Base-by-base conservation (phyloP, 2,113 vertebrate genomes). In the Delphinus delphis region DNA sequence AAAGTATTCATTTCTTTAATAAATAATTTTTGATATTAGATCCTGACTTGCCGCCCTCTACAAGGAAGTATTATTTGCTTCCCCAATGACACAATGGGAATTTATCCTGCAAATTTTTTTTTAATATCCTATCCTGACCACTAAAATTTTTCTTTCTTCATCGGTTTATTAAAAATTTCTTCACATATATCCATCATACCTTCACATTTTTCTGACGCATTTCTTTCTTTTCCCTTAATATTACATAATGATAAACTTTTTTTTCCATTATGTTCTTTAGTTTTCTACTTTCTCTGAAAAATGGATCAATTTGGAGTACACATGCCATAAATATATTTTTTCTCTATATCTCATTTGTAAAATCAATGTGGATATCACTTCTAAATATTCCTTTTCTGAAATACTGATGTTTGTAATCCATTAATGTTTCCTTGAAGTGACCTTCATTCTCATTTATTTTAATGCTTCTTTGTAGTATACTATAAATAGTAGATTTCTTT, bases 61-160 rank as follows among this genome's bases (percentile, higher is more conserved):
- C 11, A 5, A 82, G 60, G 33, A 93, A 76, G 55, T 91, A 47
- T 93, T 93, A 95, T 70, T 91, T 96, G 21, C 26, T 90, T 88
- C 21, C 6, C 5, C 21, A 88, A 76, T 58, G 23, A 74, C 44
- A 81, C 15, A 92, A 90, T 74, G 26, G 55, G 9, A 83, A 62
- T 94, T 83, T 85, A 94, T 84, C 0, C 3, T 80, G 23, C 5
- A 82, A 87, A 85, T 0, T 28, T 47, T 90, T 73, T 87, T 90
- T 91, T 74, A 94, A 92, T 83, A 92, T 83, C 36, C 83, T 94
- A 92, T 83, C 44, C 83, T 94, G 11, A 82, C 7, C 25, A 96
- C 44, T 63, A 81, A 73, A 21, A 83, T 62, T 62, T 92, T 93
- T 89, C 41, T 96, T 91, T 65, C 6, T 31, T 82, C 55, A 89